phyloP scores from a whole-genome alignment of 2,113 vertebrate genomes.

The Ptilonorhynchus violaceus region DNA sequence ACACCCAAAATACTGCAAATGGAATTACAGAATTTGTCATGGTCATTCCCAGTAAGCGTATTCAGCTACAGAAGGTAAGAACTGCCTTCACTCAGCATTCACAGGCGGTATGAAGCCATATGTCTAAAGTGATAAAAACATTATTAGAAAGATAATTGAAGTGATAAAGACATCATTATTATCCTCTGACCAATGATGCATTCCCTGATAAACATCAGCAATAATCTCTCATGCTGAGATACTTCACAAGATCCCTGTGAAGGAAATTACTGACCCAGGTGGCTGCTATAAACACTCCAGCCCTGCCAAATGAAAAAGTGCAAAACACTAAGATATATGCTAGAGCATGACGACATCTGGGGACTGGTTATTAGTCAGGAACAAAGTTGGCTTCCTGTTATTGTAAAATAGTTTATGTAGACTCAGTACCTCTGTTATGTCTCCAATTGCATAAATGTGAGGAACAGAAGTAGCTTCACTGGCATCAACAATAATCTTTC shows the following conservation, averaged over 20 bases:
- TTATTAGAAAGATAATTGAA: slow-evolving; percentile 37
- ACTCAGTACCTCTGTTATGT: slow-evolving; percentile 83
- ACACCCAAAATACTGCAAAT: background rate
- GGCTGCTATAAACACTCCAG: background rate
- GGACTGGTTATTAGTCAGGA: slow-evolving; percentile 57
- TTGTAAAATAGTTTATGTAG: slow-evolving; percentile 52
- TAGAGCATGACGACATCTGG: slow-evolving; percentile 19
- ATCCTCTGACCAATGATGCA: background rate
- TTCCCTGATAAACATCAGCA: slow-evolving; percentile 57
- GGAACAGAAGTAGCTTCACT: slow-evolving; percentile 85
- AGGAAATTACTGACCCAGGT: slow-evolving; percentile 43
- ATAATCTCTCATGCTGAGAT: slow-evolving; percentile 15
- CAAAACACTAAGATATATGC: slow-evolving; percentile 11
- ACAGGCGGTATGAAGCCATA: background rate
- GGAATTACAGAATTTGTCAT: background rate
- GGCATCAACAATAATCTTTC: slow-evolving; percentile 84
- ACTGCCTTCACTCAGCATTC: background rate
- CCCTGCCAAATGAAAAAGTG: slow-evolving; percentile 1
- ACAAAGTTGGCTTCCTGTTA: slow-evolving; percentile 63
- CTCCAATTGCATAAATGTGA: slow-evolving; percentile 90
- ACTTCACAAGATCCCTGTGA: background rate
- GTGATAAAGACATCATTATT: slow-evolving; percentile 31
- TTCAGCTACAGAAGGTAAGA: background rate
- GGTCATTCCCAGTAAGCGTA: background rate
- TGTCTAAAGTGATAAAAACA: slow-evolving; percentile 17